Evolutionary conservation across 1,140 invertebrate species (phyloP).

Genomic region (Nylanderia fulva): DNA sequence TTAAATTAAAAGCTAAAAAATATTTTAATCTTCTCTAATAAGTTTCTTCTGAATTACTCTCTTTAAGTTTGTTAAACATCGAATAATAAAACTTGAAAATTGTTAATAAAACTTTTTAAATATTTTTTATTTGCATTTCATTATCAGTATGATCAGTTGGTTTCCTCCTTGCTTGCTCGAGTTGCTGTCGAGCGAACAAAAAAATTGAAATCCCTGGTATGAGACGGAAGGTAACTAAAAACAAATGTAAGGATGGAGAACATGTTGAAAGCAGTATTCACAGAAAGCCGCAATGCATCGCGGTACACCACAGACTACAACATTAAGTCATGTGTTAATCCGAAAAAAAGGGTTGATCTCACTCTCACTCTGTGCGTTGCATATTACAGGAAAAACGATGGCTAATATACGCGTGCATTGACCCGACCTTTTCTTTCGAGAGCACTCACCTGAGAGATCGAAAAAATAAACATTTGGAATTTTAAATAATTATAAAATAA

Average conservation of each 20-base stretch:
- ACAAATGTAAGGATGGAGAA: background rate
- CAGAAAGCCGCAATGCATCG: background rate
- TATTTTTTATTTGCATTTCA: background rate
- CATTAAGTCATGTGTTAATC: conserved; percentile 35
- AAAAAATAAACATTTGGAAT: conserved; percentile 81
- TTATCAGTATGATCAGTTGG: background rate
- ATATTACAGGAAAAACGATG: conserved; percentile 3
- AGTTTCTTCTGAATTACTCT: too few relatives aligned
- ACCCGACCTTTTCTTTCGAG: conserved; percentile 63
- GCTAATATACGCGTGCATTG: background rate
- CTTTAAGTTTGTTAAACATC: background rate
- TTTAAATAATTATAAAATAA: conserved; percentile 74
- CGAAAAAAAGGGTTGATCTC: background rate
- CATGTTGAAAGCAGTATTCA: background rate
- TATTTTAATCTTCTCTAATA: too few relatives aligned
- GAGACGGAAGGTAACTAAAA: background rate
- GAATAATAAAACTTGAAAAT: background rate
- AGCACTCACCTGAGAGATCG: conserved; percentile 78
- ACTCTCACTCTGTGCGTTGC: background rate
- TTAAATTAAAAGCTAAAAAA: too few relatives aligned
- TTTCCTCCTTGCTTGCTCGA: background rate
- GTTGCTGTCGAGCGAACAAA: background rate
- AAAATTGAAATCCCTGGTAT: background rate
- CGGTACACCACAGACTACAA: background rate
- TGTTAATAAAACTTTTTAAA: background rate